Base-by-base conservation (phyloP, 2,113 vertebrate genomes). In the Aphelocoma coerulescens region DNA sequence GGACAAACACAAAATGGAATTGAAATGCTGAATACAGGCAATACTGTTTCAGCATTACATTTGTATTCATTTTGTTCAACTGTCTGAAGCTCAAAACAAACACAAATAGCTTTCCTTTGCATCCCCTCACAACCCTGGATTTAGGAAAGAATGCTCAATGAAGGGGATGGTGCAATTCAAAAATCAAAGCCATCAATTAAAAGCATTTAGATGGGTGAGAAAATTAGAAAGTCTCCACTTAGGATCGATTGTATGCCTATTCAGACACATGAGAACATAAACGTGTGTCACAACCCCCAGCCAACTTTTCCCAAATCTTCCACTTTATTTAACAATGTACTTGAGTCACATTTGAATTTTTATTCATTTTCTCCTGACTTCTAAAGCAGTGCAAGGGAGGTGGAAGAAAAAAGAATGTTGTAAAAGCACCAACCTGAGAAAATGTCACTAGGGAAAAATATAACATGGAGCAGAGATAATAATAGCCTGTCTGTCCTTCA, bases 401-500 rank as follows among this genome's bases (percentile, higher is more conserved):
- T 75, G 75, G 84, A 86, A 92, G 58, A 88, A 79, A 79, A 69
- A 93, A 57, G 62, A 87, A 74, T 22, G 33, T 58, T 88, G 61
- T 90, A 79, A 93, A 89, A 84, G 44, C 71, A 92, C 68, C 46
- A 93, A 84, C 85, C 91, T 89, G 92, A 94, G 89, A 88, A 94
- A 86, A 71, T 88, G 51, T 71, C 95, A 62, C 55, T 46, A 71
- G 86, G 97, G 95, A 81, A 87, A 88, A 92, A 93, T 83, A 72
- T 78, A 88, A 87, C 5, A 39, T 35, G 46, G 54, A 92, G n/a
- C 44, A 55, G 69, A 85, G 59, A 88, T 83, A 95, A 94, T 90
- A 89, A 96, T 73, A 82, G 87, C 93, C 28, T 97, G 57, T 82
- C 83, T 82, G 88, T 87, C 95, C 94, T 96, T 97, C 69, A 76